Evolutionary conservation across 2,113 vertebrate species (phyloP), one percentile per base, ranked within the genome.

Genomic region (Malaclemys terrapin): DNA sequence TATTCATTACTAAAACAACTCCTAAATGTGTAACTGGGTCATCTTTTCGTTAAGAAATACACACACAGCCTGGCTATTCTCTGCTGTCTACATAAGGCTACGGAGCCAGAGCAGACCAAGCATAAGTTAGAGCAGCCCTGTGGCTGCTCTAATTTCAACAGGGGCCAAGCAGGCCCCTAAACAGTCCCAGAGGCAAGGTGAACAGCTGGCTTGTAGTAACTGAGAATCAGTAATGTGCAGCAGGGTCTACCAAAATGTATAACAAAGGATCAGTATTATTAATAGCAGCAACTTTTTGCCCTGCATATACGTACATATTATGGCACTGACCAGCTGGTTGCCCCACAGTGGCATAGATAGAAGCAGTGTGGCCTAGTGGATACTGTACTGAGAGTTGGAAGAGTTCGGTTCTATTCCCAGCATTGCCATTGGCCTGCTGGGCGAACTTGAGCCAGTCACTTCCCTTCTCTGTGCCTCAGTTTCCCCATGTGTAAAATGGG

Each of bases 1-100:
- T 95, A 95, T 84, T 95, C 94, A 94, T 95, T 93, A 95, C 96
- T 97, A 97, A 97, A 97, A 97, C 94, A 88, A 95, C 90, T 91
- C 93, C 91, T 78, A 91, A 94, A 96, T 50, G 93, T 97, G 91
- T 88, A 96, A 97, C 89, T 97, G 97, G 96, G 95, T 95, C 96
- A 95, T 96, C 95, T 92, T 93, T 96, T 96, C 75, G 8, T 93
- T 79, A 90, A 85, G 84, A 93, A 89, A 82, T 87, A 75, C 27
- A 2, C 3, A 53, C 38, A 76, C n/a, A 24, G 20, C 42, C 42
- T 76, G 38, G 42, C 24, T 45, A 42, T 12, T 25, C 24, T 76
- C 72, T 13, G 72, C 72, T 76, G 38, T 25, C 22, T 76, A 38
- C 11, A 76, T 69, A 35, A 35, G n/a, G 72, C 22, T 22, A 25